Conservation (phyloP, 2,113 vertebrate species). For the Tupaia tana region DNA sequence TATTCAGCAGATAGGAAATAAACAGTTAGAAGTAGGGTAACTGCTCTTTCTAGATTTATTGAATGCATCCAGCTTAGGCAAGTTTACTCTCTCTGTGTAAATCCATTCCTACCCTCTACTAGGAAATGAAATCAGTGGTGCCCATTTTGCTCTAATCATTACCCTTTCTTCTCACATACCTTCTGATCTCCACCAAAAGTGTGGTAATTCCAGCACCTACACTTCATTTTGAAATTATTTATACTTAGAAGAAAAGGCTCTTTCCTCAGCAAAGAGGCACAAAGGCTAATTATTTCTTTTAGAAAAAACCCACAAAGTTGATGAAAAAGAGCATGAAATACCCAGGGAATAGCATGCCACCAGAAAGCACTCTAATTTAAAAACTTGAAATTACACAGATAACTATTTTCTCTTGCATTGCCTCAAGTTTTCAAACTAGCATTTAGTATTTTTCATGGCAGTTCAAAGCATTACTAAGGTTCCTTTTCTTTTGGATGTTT, state of each 20-base stretch:
- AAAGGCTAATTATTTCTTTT: slow-evolving; percentile 24
- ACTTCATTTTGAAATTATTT: slow-evolving; percentile 36
- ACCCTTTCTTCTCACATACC: not conserved
- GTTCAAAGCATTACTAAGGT: not conserved
- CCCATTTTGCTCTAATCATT: not conserved
- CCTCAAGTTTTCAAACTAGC: slow-evolving; percentile 6
- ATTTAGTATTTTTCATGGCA: slow-evolving; percentile 33
- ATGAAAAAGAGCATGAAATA: not conserved
- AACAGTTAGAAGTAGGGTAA: not conserved
- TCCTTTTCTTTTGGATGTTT: slow-evolving; percentile 14
- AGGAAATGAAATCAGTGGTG: not conserved
- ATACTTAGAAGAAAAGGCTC: slow-evolving; percentile 35
- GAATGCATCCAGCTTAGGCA: not conserved
- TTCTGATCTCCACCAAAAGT: not conserved
- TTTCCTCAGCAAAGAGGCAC: slow-evolving; percentile 39
- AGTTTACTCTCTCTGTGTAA: slow-evolving; percentile 23
- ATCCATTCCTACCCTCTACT: not conserved
- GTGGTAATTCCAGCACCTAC: not conserved
- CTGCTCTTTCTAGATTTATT: not conserved
- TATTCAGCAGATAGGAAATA: slow-evolving; percentile 86
- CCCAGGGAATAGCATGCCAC: not conserved
- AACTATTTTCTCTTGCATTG: not conserved
- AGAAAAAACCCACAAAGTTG: slow-evolving; percentile 54
- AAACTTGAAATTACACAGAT: slow-evolving; percentile 2
- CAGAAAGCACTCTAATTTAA: not conserved